phyloP scores from a whole-genome alignment of 2,797 vertebrate genomes.

The Semaprochilodus insignis region DNA sequence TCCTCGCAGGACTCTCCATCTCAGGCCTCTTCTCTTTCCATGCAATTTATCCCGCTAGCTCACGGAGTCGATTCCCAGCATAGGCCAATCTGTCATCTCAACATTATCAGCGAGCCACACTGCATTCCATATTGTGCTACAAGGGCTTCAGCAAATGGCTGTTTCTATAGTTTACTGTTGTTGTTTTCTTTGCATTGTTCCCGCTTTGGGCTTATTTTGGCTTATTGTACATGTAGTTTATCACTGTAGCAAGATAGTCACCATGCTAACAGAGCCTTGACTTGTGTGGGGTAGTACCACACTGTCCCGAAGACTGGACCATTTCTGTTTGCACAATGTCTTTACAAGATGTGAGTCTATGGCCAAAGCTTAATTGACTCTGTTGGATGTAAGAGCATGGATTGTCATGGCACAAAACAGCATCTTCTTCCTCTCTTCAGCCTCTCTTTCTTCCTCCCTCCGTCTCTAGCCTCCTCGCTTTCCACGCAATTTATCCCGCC shows the following conservation, averaged over 20 bases:
- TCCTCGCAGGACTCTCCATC: constrained; percentile 63
- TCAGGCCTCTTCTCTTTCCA: constrained; percentile 69
- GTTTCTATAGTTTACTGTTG: constrained; percentile 80
- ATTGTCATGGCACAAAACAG: constrained; percentile 48
- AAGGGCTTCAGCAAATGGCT: constrained; percentile 95
- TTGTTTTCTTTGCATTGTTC: neutral
- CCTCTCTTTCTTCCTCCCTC: constrained; percentile 55
- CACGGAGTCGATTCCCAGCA: constrained; percentile 87
- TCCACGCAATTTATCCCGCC: constrained; percentile 88
- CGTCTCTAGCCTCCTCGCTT: constrained; percentile 72
- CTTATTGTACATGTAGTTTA: neutral
- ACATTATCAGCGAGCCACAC: constrained; percentile 94
- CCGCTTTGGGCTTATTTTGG: neutral
- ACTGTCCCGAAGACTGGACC: too few relatives aligned
- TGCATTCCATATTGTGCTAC: constrained; percentile 93
- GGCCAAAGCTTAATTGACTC: neutral
- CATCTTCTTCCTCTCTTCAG: constrained; percentile 43
- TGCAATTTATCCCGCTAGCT: constrained; percentile 90
- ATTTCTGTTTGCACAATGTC: too few relatives aligned
- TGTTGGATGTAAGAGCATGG: constrained; percentile 35
- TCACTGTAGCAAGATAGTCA: too few relatives aligned
- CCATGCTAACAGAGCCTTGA: too few relatives aligned
- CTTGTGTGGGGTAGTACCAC: too few relatives aligned
- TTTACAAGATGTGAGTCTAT: neutral
- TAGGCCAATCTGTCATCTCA: constrained; percentile 94